Percentiles rank a stretch among this genome's conserved stretches.
These are phyloP conservation scores for Halcyon leucocephala DNA, from an alignment of 2,797 vertebrate species.

Conservation along the genomic window DNA sequence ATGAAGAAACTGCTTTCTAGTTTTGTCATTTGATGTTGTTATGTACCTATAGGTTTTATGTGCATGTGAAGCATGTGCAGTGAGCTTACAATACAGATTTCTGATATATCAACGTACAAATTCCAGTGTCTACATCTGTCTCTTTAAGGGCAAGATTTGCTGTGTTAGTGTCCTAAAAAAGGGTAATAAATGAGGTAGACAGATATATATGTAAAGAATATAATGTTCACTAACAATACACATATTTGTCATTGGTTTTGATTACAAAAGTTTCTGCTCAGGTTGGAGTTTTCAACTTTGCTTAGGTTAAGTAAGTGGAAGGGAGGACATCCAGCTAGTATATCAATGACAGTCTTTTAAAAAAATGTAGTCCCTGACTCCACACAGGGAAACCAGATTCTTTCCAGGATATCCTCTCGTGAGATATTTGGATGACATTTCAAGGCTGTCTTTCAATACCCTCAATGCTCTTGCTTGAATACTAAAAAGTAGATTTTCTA, in stretches of 20 bases:
- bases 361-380: accelerated
- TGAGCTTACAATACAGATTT: not conserved
- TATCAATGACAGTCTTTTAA: not conserved
- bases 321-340: too few relatives aligned
- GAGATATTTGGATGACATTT: not conserved
- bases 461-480: not conserved
- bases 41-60: not conserved
- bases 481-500: not conserved
- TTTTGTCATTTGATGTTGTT: constrained; percentile 50
- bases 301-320: not conserved
- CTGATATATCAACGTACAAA: not conserved
- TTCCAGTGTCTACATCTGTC: constrained; percentile 16
- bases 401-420: not conserved
- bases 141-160: not conserved
- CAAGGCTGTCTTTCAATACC: not conserved
- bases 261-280: not conserved
- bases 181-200: not conserved
- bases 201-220: not conserved
- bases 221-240: not conserved
- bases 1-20: constrained; percentile 67
- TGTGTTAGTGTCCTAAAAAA: not conserved
- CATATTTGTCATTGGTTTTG: not conserved
- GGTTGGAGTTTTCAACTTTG: not conserved
- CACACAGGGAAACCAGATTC: accelerated
- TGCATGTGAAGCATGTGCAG: not conserved